Evolutionary conservation across 2,113 vertebrate genomes (phyloP).

Genomic region (Cyanoderma ruficeps): DNA sequence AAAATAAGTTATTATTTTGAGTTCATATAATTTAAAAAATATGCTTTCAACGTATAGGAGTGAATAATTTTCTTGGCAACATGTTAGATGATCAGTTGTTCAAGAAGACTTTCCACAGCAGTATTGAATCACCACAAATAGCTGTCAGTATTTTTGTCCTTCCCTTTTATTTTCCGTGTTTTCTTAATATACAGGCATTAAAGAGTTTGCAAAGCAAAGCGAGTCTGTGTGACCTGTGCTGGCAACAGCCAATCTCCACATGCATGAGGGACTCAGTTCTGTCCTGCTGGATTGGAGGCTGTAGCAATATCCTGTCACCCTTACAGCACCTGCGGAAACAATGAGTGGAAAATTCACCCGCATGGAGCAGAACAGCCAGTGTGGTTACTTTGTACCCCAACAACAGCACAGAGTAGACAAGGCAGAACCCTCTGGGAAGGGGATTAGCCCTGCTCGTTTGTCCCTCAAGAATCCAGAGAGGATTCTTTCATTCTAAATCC

Average conservation of each 20-base stretch:
- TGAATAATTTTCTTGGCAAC: not conserved
- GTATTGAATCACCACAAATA: not conserved
- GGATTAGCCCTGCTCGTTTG: not conserved
- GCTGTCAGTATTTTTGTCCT: not conserved
- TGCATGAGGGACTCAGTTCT: not conserved
- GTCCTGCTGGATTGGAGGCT: not conserved
- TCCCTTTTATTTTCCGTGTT: not conserved
- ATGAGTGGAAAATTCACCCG: not conserved
- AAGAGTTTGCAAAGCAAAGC: not conserved
- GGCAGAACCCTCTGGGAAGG: not conserved
- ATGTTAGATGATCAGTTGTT: not conserved
- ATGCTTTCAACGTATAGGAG: not conserved
- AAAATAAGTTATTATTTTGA: not conserved
- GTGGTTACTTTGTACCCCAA: not conserved
- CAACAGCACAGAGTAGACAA: not conserved
- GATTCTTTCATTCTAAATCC: not conserved
- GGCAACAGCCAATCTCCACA: not conserved
- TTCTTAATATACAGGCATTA: not conserved
- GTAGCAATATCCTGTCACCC: not conserved
- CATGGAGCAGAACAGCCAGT: not conserved
- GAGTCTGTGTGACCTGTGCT: not conserved
- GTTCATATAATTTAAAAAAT: not conserved
- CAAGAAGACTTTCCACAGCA: not conserved
- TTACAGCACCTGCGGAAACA: not conserved
- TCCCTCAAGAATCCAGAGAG: not conserved